Evolutionary conservation across 2,797 vertebrate genomes (phyloP).

Genomic region (Bryconaethiops microstoma): DNA sequence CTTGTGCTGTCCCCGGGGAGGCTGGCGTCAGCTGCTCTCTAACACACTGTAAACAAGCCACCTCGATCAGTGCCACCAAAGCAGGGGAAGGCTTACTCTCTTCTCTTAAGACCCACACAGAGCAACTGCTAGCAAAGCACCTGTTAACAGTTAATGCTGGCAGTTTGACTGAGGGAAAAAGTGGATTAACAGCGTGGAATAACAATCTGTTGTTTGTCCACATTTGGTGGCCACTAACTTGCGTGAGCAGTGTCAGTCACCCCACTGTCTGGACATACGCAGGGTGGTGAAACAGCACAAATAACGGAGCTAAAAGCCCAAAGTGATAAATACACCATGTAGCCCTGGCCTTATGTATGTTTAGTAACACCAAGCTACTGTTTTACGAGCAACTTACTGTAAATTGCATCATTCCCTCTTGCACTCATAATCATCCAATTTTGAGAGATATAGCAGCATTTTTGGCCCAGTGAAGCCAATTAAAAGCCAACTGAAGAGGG

Average conservation of each 20-base stretch:
- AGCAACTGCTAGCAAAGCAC: constrained; percentile 36
- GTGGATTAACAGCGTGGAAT: constrained; percentile 36
- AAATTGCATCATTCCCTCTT: constrained; percentile 60
- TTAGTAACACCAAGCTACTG: constrained; percentile 42
- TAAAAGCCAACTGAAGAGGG: constrained; percentile 49
- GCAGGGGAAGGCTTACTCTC: constrained; percentile 58
- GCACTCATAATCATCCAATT: constrained; percentile 56
- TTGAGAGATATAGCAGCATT: constrained; percentile 53
- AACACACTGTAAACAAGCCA: constrained; percentile 89
- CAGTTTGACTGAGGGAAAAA: constrained; percentile 39
- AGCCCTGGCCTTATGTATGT: constrained; percentile 44
- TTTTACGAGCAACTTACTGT: constrained; percentile 54
- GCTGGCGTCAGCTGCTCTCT: constrained; percentile 85
- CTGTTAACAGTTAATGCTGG: constrained; percentile 30
- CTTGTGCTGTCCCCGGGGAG: constrained; percentile 82
- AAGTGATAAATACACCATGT: constrained; percentile 45
- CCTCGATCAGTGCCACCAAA: constrained; percentile 81
- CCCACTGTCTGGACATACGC: not conserved
- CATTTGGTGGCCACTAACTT: constrained; percentile 29
- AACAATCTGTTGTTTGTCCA: constrained; percentile 41
- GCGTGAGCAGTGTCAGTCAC: constrained; percentile 39
- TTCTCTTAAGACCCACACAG: constrained; percentile 29
- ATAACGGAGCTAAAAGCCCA: constrained; percentile 42
- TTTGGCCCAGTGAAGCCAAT: constrained; percentile 63
- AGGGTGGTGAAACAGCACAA: constrained; percentile 45